phyloP scores from a whole-genome alignment of 2,113 vertebrate genomes.

The Serinus canaria region DNA sequence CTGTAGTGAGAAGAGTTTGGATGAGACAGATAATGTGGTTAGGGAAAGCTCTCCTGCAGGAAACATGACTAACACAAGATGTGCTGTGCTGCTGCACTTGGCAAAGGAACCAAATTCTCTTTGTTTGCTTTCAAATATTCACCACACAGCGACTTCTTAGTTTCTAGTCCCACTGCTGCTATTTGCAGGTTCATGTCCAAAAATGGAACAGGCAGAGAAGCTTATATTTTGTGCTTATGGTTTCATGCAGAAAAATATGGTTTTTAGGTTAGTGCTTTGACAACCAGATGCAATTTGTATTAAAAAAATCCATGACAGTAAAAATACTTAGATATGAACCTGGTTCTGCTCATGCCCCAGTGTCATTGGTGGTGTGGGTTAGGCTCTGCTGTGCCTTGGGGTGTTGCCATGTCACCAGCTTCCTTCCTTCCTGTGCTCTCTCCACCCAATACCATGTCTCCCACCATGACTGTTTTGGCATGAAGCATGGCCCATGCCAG shows the following conservation, averaged over 20 bases:
- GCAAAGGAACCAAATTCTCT: background rate
- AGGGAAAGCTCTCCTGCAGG: background rate
- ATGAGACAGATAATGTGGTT: rapidly evolving
- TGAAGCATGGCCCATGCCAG: background rate
- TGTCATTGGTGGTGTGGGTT: background rate
- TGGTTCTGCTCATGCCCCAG: background rate
- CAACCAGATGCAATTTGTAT: background rate
- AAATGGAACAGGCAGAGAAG: background rate
- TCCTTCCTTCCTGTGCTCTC: background rate
- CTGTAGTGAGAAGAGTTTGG: background rate
- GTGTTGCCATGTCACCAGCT: background rate
- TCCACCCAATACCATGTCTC: rapidly evolving
- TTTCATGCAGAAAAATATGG: background rate
- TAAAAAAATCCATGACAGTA: background rate
- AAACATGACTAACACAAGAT: background rate
- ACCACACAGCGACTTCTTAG: rapidly evolving
- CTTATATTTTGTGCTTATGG: background rate
- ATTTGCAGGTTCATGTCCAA: background rate
- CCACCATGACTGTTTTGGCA: background rate
- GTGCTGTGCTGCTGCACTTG: background rate
- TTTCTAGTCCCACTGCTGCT: background rate
- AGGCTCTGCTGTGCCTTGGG: background rate
- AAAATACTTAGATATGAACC: background rate
- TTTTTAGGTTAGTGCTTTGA: background rate
- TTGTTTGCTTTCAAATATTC: background rate